phyloP scores from a whole-genome alignment of 2,888 invertebrate species.

The Parnassius apollo region DNA sequence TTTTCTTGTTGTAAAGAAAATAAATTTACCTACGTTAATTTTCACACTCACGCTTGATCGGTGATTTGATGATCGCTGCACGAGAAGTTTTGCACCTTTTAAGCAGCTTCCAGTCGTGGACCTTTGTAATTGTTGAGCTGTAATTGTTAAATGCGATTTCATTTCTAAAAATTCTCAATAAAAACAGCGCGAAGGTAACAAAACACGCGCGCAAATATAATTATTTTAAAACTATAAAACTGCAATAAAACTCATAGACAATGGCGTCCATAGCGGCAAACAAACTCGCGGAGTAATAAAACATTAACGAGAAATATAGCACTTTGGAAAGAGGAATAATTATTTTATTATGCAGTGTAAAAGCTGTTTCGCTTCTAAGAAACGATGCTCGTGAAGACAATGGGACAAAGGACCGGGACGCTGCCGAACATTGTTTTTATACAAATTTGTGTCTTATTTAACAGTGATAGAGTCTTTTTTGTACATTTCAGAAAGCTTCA shows the following conservation, averaged over 20 bases:
- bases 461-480: constrained; percentile 4
- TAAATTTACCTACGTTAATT: no score
- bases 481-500: background rate
- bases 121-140: no score
- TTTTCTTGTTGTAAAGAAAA: no score
- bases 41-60: no score
- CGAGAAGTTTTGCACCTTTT: no score
- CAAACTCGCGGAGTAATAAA: constrained; percentile 41
- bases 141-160: no score
- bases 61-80: no score
- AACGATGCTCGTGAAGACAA: constrained; percentile 32
- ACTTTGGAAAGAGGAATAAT: constrained; percentile 40
- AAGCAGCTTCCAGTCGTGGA: no score
- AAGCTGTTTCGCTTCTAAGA: constrained; percentile 40
- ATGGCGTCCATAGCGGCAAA: constrained; percentile 31
- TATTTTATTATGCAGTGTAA: constrained; percentile 45
- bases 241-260: constrained; percentile 30
- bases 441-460: constrained; percentile 7
- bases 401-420: constrained; percentile 27
- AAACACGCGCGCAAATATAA: constrained; percentile 21
- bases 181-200: constrained; percentile 4
- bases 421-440: constrained; percentile 2
- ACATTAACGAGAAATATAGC: constrained; percentile 37
- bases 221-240: constrained; percentile 36
- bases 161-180: background rate